Evolutionary conservation across 2,113 vertebrate species (phyloP).

Genomic region (Neolamprologus sp.): DNA sequence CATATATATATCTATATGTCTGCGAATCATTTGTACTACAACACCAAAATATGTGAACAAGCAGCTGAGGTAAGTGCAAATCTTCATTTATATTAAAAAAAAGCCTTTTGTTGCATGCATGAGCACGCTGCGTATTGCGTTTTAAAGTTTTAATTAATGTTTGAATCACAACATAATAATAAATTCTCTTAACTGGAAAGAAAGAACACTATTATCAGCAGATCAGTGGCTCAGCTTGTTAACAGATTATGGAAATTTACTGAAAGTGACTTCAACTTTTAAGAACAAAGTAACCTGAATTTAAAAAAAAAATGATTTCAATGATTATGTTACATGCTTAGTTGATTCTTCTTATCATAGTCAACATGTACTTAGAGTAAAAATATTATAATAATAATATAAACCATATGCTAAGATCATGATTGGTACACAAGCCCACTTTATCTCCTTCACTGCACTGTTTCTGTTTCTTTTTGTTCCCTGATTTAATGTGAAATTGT

Average conservation of each 20-base stretch:
- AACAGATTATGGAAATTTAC: not conserved
- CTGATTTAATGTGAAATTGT: not conserved
- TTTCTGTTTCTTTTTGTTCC: not conserved
- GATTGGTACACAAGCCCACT: not conserved
- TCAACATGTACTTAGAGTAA: not conserved
- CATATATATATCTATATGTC: not conserved
- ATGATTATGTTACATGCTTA: not conserved
- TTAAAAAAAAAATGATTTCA: rapidly evolving
- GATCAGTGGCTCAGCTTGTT: not conserved
- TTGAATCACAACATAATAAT: not conserved
- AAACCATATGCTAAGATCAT: not conserved
- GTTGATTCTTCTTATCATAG: not conserved
- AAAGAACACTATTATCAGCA: not conserved
- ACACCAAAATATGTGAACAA: not conserved
- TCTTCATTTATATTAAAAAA: not conserved
- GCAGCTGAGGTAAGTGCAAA: conserved; percentile 7
- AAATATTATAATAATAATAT: not conserved
- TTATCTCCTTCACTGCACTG: not conserved
- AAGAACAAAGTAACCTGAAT: not conserved
- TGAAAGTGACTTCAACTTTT: not conserved
- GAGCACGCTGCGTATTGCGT: not conserved
- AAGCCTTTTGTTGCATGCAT: not conserved
- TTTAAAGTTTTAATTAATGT: not conserved
- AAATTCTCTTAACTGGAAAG: not conserved
- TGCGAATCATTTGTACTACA: not conserved